phyloP scores from a whole-genome alignment of 1,140 invertebrate genomes.

The Nephotettix cincticeps region DNA sequence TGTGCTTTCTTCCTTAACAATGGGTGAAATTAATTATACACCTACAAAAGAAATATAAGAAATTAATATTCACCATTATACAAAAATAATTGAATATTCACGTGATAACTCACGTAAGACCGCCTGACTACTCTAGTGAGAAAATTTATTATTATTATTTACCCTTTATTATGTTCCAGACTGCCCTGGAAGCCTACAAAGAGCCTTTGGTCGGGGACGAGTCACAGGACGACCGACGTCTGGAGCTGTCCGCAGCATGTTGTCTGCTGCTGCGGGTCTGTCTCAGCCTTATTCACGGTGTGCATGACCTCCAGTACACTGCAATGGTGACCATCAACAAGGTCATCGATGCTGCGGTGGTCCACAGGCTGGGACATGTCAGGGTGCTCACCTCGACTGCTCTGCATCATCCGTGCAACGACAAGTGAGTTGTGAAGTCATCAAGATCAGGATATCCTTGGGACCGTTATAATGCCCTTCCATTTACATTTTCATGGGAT shows the following conservation, averaged over 20 bases:
- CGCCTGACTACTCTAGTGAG: no score
- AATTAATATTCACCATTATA: no score
- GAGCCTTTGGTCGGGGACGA: not conserved
- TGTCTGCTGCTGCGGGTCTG: conserved; percentile 54
- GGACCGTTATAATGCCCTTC: no score
- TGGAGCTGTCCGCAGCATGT: conserved; percentile 48
- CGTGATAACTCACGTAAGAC: no score
- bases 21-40: no score
- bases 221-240: conserved; percentile 25
- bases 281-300: conserved; percentile 55
- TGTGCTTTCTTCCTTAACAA: no score
- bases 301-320: conserved; percentile 60
- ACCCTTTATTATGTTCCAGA: no score
- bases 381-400: conserved; percentile 39
- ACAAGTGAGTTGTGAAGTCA: conserved; percentile 35
- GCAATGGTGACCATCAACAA: conserved; percentile 60
- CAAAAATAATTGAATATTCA: no score
- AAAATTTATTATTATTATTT: no score
- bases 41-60: no score
- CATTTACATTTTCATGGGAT: no score
- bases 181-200: conserved; percentile 42
- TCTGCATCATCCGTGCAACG: conserved; percentile 41
- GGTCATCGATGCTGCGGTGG: conserved; percentile 56
- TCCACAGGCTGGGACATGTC: conserved; percentile 45
- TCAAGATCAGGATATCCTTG: no score